These are phyloP conservation scores for Hoplodrina ambigua DNA, from an alignment of 2,888 invertebrate species.

Conservation along the genomic window DNA sequence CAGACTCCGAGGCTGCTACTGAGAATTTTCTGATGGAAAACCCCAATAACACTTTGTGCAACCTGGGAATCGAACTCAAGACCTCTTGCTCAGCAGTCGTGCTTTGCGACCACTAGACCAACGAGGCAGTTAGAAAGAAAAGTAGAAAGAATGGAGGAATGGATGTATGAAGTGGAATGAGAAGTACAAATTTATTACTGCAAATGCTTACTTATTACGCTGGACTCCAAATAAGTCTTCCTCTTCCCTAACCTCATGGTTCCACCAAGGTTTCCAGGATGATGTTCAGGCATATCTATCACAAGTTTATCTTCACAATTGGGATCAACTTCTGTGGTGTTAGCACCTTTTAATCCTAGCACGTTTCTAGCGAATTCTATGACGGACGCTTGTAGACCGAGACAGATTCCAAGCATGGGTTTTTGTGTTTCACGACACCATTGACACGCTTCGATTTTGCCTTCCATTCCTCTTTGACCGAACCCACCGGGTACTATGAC, in stretches of 20 bases:
- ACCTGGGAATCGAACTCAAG: no score
- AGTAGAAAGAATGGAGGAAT: no score
- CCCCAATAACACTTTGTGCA: no score
- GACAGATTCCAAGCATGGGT: conserved; percentile 98
- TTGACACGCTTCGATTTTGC: conserved; percentile 97
- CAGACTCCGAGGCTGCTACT: no score
- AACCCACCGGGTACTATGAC: conserved; percentile 99
- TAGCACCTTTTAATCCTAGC: conserved; percentile 93
- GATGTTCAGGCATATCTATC: conserved; percentile 99
- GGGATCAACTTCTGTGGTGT: conserved; percentile 96
- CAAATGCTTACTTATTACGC: conserved; percentile 91
- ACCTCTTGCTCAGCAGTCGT: no score
- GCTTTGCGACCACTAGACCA: no score
- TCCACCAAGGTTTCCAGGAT: conserved; percentile 97
- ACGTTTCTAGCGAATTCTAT: conserved; percentile 98
- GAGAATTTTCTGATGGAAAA: no score
- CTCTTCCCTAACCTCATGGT: conserved; percentile 99
- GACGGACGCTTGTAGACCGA: conserved; percentile 99
- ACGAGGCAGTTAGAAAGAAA: no score
- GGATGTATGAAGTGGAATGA: no score
- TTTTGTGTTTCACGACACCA: conserved; percentile 97
- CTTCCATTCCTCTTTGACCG: conserved; percentile 98
- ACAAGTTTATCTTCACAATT: conserved; percentile 94
- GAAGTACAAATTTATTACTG: no score
- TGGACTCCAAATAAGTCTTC: conserved; percentile 94